A percentile compares a stretch with the other conserved stretches of the same genome.
Evolutionary conservation across 2,113 vertebrate species (phyloP).

Genomic region (Cynocephalus volans): DNA sequence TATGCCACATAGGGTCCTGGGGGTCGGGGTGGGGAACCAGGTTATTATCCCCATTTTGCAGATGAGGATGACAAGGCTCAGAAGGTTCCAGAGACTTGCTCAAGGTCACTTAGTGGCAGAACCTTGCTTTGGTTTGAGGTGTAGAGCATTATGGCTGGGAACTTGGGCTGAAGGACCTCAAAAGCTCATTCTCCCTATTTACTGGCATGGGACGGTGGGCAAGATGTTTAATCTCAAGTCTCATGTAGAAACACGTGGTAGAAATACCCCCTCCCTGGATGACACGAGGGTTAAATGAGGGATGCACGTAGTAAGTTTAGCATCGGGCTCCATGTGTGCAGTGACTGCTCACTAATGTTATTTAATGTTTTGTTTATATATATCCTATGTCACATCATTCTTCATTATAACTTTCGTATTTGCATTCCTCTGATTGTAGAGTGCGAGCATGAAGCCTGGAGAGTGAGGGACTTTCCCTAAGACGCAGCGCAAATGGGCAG

Average conservation of each 20-base stretch:
- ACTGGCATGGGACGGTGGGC: accelerated
- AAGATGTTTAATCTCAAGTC: background rate
- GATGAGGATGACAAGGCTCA: background rate
- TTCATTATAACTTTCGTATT: background rate
- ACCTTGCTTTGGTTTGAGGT: background rate
- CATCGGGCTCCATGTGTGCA: accelerated
- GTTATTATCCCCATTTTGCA: background rate
- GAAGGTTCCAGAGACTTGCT: background rate
- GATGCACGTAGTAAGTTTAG: background rate
- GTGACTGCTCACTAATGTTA: background rate
- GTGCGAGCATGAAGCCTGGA: background rate
- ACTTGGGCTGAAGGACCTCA: background rate
- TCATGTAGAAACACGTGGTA: accelerated
- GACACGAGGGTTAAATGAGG: background rate
- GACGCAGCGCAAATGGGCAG: accelerated
- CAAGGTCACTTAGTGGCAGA: background rate
- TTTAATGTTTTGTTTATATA: background rate
- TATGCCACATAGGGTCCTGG: accelerated
- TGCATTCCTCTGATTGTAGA: background rate
- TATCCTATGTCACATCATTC: too few species aligned
- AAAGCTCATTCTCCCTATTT: background rate
- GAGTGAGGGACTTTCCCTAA: background rate
- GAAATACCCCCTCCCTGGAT: accelerated
- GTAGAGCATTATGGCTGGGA: accelerated
- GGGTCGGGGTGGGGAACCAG: accelerated